Evolutionary conservation across 2,888 invertebrate species (phyloP).

Genomic region (Mythimna lalbum): DNA sequence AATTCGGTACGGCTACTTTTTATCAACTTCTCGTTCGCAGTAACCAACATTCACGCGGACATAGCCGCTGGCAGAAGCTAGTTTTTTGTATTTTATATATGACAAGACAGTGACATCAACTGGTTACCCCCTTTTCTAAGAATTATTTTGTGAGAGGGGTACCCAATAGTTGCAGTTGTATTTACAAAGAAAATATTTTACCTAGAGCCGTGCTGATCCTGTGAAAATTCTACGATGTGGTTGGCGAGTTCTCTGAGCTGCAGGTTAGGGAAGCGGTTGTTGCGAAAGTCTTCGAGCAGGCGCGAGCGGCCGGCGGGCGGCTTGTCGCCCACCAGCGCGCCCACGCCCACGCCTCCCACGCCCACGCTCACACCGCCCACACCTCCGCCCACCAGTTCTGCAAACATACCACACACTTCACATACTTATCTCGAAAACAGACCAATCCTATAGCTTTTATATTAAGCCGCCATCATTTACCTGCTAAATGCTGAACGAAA

Average conservation of each 20-base stretch:
- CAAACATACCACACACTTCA: slow-evolving; percentile 50
- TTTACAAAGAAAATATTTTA: slow-evolving; percentile 49
- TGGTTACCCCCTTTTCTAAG: too few relatives aligned
- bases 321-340: slow-evolving; percentile 85
- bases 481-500: slow-evolving; percentile 8
- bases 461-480: slow-evolving; percentile 21
- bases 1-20: too few relatives aligned
- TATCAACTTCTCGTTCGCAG: too few relatives aligned
- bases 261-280: slow-evolving; percentile 96
- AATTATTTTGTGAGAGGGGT: too few relatives aligned
- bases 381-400: slow-evolving; percentile 84
- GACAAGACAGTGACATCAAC: too few relatives aligned
- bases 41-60: too few relatives aligned
- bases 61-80: too few relatives aligned
- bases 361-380: slow-evolving; percentile 80
- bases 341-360: slow-evolving; percentile 71
- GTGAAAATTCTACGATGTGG: slow-evolving; percentile 99
- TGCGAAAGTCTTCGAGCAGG: slow-evolving; percentile 98
- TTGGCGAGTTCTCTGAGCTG: slow-evolving; percentile 98
- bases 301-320: slow-evolving; percentile 95
- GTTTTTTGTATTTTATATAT: too few relatives aligned
- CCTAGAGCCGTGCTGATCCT: slow-evolving; percentile 99
- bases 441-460: slow-evolving; percentile 7
- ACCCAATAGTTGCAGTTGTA: too few relatives aligned
- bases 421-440: slow-evolving; percentile 6